Evolutionary conservation across 2,888 invertebrate genomes (phyloP).

Genomic region (Mycalesis mineus): DNA sequence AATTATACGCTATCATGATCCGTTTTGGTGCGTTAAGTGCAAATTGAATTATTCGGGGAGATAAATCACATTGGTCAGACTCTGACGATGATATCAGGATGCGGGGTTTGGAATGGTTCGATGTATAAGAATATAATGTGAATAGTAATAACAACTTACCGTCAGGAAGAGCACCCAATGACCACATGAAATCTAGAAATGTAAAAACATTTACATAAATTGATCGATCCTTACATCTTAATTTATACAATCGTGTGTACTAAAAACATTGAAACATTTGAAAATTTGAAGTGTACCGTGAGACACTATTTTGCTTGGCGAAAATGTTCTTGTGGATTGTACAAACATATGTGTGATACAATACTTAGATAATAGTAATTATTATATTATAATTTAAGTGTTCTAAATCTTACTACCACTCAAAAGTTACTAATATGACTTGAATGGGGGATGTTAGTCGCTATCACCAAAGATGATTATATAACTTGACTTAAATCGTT

Average conservation of each 20-base stretch:
- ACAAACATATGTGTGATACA: constrained; percentile 47
- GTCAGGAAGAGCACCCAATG: constrained; percentile 98
- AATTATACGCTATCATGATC: constrained; percentile 50
- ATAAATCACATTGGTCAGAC: constrained; percentile 19
- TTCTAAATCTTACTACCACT: constrained; percentile 57
- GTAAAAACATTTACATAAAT: constrained; percentile 79
- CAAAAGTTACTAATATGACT: constrained; percentile 54
- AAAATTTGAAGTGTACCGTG: constrained; percentile 58
- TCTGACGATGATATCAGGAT: constrained; percentile 45
- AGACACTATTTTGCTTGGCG: constrained; percentile 79
- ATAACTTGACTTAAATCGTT: constrained; percentile 56
- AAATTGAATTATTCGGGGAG: constrained; percentile 34
- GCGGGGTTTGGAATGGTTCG: constrained; percentile 49
- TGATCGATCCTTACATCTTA: constrained; percentile 73
- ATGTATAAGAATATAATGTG: constrained; percentile 57
- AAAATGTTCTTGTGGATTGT: constrained; percentile 49
- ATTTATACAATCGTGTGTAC: constrained; percentile 53
- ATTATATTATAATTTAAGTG: constrained; percentile 50
- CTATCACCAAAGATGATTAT: constrained; percentile 48
- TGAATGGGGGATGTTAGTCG: constrained; percentile 69
- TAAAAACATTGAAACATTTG: constrained; percentile 40
- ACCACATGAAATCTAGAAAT: constrained; percentile 98
- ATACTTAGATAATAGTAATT: constrained; percentile 51
- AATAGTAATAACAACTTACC: constrained; percentile 82
- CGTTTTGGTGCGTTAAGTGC: constrained; percentile 45